Evolutionary conservation across 2,888 invertebrate species (phyloP).

Genomic region (Aplocera efformata): DNA sequence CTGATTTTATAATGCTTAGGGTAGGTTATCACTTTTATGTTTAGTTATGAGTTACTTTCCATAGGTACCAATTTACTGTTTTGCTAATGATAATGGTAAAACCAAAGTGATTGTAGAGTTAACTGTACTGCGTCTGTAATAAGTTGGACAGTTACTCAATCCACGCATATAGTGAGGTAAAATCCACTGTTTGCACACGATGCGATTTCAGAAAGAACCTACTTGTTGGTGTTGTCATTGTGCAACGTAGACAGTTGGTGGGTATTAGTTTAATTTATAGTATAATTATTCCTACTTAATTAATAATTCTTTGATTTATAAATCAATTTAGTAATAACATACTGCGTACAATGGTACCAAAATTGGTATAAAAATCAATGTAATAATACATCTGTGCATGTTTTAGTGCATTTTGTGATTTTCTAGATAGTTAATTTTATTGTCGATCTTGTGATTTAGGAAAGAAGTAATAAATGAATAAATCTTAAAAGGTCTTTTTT

Average conservation of each 20-base stretch:
- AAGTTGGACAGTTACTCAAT: constrained; percentile 56
- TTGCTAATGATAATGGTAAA: constrained; percentile 20
- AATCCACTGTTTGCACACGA: constrained; percentile 35
- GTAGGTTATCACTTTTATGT: too few species aligned
- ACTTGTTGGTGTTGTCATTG: constrained; percentile 37
- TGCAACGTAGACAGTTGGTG: constrained; percentile 56
- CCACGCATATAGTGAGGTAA: constrained; percentile 54
- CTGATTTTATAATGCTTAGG: too few species aligned
- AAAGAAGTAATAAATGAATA: constrained; percentile 62
- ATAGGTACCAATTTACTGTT: constrained; percentile 9
- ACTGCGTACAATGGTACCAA: constrained; percentile 66
- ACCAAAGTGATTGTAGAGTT: constrained; percentile 62
- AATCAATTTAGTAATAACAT: constrained; percentile 48
- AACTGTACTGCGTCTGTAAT: constrained; percentile 48
- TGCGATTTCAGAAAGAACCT: constrained; percentile 38
- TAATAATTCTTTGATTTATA: constrained; percentile 41
- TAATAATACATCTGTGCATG: constrained; percentile 77
- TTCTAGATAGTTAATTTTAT: constrained; percentile 78
- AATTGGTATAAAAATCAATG: constrained; percentile 70
- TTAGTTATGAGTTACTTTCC: constrained; percentile 6
- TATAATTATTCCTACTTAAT: constrained; percentile 45
- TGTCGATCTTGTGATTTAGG: constrained; percentile 79
- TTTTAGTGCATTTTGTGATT: constrained; percentile 82
- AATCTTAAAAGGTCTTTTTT: constrained; percentile 39
- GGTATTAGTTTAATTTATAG: constrained; percentile 53